phyloP scores from a whole-genome alignment of 2,113 vertebrate genomes.

The Aspidoscelis tigris region DNA sequence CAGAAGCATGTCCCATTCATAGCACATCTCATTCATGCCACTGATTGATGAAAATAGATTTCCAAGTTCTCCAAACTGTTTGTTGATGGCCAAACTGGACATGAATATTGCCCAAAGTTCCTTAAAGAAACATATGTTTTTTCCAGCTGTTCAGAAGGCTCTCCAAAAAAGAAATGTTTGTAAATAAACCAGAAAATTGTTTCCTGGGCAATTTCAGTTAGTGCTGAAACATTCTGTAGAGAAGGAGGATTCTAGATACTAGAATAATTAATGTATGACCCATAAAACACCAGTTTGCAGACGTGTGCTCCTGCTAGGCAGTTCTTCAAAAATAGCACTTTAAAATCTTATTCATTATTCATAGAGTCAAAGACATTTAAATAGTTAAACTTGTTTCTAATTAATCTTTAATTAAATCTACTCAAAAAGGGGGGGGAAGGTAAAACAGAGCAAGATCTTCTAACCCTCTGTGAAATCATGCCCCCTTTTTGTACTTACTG shows the following conservation, averaged over 20 bases:
- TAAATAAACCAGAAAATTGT: background rate
- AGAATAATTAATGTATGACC: constrained; percentile 22
- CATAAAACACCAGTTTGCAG: background rate
- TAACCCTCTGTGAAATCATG: background rate
- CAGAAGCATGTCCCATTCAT: background rate
- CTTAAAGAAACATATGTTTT: background rate
- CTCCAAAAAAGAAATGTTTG: background rate
- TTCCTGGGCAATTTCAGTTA: background rate
- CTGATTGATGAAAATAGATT: too few relatives aligned
- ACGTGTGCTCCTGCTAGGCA: background rate
- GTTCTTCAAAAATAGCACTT: background rate
- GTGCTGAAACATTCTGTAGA: background rate
- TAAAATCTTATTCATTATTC: background rate
- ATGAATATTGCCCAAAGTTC: background rate
- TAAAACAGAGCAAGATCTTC: background rate
- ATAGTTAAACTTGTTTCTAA: constrained; percentile 27
- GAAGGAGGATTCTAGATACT: background rate
- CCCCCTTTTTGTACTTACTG: too few relatives aligned
- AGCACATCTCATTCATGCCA: too few relatives aligned
- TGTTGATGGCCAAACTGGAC: background rate
- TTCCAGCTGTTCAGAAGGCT: background rate
- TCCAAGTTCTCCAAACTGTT: background rate
- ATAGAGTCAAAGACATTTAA: background rate
- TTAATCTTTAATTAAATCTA: constrained; percentile 35
- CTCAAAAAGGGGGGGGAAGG: background rate